Percentiles rank a stretch among this genome's conserved stretches.
These are phyloP conservation scores for Platichthys flesus DNA, from an alignment of 2,113 vertebrate genomes.

Conservation along the genomic window DNA sequence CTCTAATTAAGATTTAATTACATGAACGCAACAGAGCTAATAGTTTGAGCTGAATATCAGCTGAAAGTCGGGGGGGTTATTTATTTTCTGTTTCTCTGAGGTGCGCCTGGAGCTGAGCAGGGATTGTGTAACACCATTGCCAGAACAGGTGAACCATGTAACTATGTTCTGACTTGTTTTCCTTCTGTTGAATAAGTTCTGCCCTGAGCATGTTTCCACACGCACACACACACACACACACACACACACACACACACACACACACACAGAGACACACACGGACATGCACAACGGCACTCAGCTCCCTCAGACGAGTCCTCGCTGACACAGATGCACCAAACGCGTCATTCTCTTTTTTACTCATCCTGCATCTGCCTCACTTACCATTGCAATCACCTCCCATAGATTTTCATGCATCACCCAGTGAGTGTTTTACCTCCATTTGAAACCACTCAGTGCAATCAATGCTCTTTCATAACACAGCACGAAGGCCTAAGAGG, in stretches of 20 bases:
- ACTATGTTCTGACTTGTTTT: conserved; percentile 70
- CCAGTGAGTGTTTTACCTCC: conserved; percentile 5
- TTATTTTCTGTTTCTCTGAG: conserved; percentile 12
- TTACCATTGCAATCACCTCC: conserved; percentile 31
- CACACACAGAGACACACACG: conserved; percentile 20
- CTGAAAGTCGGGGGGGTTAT: not conserved
- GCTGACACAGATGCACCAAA: conserved; percentile 20
- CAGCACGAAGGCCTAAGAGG: conserved; percentile 17
- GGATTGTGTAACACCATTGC: conserved; percentile 66
- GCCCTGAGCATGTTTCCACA: conserved; percentile 55
- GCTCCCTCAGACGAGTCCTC: conserved; percentile 3
- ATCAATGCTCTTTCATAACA: conserved; percentile 56
- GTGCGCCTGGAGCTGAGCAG: conserved; percentile 30
- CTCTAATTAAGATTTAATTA: not conserved
- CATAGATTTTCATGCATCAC: conserved; percentile 14
- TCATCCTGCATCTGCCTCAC: conserved; percentile 20
- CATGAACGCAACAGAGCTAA: conserved; percentile 6
- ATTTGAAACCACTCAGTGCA: conserved; percentile 17
- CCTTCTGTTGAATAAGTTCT: conserved; percentile 53
- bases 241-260: conserved; percentile 1
- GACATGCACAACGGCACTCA: conserved; percentile 8
- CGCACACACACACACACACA: conserved; percentile 13
- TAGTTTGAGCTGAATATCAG: not conserved
- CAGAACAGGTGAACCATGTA: conserved; percentile 68
- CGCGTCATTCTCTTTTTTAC: conserved; percentile 2